Evolutionary conservation across 1,140 invertebrate species (phyloP).

Genomic region (Drosophila sulfurigaster): DNA sequence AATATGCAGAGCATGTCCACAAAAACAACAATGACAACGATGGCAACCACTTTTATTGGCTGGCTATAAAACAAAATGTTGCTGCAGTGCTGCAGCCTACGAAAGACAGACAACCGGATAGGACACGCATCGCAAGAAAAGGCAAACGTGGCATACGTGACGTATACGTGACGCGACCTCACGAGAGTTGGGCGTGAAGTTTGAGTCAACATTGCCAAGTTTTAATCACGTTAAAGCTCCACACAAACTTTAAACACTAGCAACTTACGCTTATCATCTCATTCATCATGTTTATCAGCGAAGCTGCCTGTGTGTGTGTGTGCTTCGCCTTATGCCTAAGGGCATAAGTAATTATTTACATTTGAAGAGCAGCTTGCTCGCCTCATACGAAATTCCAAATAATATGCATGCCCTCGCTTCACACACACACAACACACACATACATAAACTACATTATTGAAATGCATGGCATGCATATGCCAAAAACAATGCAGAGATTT

Average conservation of each 20-base stretch:
- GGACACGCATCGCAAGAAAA: conserved; percentile 22
- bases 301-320: neutral
- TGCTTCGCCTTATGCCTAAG: neutral
- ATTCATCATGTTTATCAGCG: conserved; percentile 20
- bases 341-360: conserved; percentile 18
- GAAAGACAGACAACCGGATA: conserved; percentile 4
- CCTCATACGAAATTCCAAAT: conserved; percentile 45
- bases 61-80: conserved; percentile 50
- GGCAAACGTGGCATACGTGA: conserved; percentile 36
- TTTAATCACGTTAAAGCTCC: neutral
- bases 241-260: conserved; percentile 3
- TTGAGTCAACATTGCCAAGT: neutral
- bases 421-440: conserved; percentile 8
- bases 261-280: neutral
- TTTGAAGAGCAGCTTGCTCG: conserved; percentile 21
- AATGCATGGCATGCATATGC: conserved; percentile 46
- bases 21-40: conserved; percentile 27
- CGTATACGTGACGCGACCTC: conserved; percentile 43
- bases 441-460: conserved; percentile 29
- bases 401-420: conserved; percentile 21
- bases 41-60: conserved; percentile 38
- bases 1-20: conserved; percentile 64
- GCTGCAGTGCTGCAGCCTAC: conserved; percentile 59
- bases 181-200: conserved; percentile 13
- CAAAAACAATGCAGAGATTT: conserved; percentile 56